Percentiles rank a stretch among this genome's conserved stretches.
phyloP scores from a whole-genome alignment of 2,797 vertebrate genomes.

The Vespertilio murinus region DNA sequence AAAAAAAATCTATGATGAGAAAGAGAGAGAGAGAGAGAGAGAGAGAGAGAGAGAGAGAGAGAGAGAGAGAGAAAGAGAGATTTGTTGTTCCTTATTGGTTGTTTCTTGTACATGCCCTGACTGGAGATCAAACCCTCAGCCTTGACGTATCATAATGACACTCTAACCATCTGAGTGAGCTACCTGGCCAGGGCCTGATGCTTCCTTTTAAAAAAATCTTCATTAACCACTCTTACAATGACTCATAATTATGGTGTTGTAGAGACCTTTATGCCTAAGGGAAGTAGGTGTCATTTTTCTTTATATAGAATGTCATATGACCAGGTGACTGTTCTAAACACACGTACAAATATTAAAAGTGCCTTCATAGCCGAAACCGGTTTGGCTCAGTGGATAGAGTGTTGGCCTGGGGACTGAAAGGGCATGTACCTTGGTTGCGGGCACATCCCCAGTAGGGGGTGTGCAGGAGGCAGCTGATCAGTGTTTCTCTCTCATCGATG shows the following conservation, averaged over 20 bases:
- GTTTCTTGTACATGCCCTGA: not conserved
- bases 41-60: no score
- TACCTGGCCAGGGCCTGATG: not conserved
- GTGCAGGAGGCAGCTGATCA: no score
- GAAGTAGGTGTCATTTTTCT: constrained; percentile 49
- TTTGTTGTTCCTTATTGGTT: not conserved
- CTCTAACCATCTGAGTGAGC: not conserved
- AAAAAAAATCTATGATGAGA: no score
- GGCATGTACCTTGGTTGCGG: no score
- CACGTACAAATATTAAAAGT: not conserved
- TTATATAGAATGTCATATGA: constrained; percentile 11
- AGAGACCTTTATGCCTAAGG: constrained; percentile 46
- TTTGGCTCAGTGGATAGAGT: no score
- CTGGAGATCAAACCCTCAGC: not conserved
- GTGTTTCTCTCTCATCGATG: no score
- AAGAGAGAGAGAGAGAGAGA: not conserved
- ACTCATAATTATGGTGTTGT: constrained; percentile 45
- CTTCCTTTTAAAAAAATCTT: not conserved
- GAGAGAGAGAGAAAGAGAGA: not conserved
- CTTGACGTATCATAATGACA: not conserved
- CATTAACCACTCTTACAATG: constrained; percentile 27
- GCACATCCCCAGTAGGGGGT: no score
- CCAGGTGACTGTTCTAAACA: constrained; percentile 24
- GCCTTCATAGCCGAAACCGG: constrained; percentile 12
- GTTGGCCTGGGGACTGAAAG: no score